Evolutionary conservation across 2,888 invertebrate genomes (phyloP), one percentile per base, ranked within the genome.

Genomic region (Mesorhabditis sp.): DNA sequence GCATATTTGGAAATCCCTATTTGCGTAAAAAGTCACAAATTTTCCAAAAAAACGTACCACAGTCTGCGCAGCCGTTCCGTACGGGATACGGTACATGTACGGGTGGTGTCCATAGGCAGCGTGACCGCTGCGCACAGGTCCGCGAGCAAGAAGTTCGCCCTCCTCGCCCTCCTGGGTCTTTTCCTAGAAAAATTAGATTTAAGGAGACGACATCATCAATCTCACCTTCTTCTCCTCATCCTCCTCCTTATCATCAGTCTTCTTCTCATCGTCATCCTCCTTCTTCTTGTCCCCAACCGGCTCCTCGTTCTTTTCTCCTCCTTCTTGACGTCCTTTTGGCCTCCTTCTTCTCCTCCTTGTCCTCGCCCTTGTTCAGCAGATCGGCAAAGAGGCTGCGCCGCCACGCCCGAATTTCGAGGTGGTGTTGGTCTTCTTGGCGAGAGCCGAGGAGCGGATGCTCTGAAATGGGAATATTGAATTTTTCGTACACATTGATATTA

Each of bases 391-490:
- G 75, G 77, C 77, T 4, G 75, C 71, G 2, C 77, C 75, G 43
- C 73, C 73, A n/a, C 80, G 77, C 43, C 79, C 76, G 69, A 83
- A 80, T 68, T 82, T 83, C n/a, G 78, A 77, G 6, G 83, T 81
- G 5, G 84, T 84, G 69, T 83, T 84, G 43, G 82, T 81, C 71
- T 83, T 83, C 43, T 76, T 74, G 5, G 85, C 85, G 69, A 85
- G 76, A 10, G 83, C 84, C 5, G 80, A 80, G 4, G 81, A 80
- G 6, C 84, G 76, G 43, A 83, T 76, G 64, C 78, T 80, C 67
- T 85, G 83, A 45, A 85, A 50, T 1, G 58, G 58, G 28, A 28
- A 28, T 28, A 28, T 28, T 28, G 28, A 28, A 28, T 28, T 28
- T 28, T 28, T 28, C 28, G 28, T 28, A 28, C 1, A 28, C 28